These are phyloP conservation scores for Porites lutea DNA, from an alignment of 64 coral and sea anemone genomes.

Conservation along the genomic window DNA sequence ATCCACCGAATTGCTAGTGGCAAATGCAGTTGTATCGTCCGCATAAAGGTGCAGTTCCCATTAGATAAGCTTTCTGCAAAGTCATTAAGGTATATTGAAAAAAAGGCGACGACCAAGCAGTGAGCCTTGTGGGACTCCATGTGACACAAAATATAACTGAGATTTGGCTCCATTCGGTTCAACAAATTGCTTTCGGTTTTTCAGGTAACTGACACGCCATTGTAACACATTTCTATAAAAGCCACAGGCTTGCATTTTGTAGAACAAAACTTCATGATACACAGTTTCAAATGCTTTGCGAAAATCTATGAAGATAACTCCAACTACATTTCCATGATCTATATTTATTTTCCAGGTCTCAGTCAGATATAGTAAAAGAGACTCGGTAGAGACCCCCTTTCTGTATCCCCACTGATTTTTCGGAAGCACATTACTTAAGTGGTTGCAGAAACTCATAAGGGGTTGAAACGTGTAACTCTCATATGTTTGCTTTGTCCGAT, in stretches of 20 bases:
- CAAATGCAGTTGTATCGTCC: constrained; percentile 2
- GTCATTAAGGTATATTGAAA: constrained; percentile 1
- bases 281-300: background rate
- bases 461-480: no score
- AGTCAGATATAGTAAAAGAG: constrained; percentile 18
- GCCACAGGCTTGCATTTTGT: constrained; percentile 44
- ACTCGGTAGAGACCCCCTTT: constrained; percentile 29
- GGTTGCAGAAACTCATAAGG: no score
- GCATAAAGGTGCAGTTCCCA: background rate
- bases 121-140: background rate
- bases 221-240: constrained; percentile 8
- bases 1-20: background rate
- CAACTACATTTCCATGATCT: constrained; percentile 3
- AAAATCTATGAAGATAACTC: background rate
- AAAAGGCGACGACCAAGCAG: background rate
- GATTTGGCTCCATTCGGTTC: background rate
- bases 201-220: background rate
- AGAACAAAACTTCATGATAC: constrained; percentile 11
- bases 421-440: constrained; percentile 5
- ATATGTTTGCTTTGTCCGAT: no score
- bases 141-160: background rate
- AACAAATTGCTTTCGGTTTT: background rate
- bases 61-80: background rate
- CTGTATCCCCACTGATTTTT: constrained; percentile 31
- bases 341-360: constrained; percentile 35